Evolutionary conservation across 2,888 invertebrate genomes (phyloP).

Genomic region (Drosophila recens): DNA sequence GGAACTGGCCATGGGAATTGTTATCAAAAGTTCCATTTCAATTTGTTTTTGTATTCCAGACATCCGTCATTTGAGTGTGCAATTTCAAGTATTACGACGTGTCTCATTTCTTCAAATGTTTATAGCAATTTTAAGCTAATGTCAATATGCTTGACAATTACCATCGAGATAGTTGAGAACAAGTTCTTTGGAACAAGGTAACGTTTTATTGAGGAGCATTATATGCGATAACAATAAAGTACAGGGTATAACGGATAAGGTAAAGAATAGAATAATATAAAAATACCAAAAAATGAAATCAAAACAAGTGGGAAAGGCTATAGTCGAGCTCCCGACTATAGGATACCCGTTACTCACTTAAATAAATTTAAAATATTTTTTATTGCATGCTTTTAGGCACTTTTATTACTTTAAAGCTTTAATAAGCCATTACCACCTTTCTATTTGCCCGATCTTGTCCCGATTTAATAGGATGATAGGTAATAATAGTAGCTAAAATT

Average conservation of each 20-base stretch:
- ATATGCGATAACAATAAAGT: background rate
- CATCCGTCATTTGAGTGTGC: slow-evolving; percentile 22
- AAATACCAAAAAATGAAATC: too few relatives aligned
- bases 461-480: too few relatives aligned
- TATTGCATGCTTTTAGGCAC: too few relatives aligned
- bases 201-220: background rate
- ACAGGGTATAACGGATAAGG: background rate
- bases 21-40: slow-evolving; percentile 29
- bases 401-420: too few relatives aligned
- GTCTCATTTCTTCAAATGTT: background rate
- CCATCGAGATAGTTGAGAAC: background rate
- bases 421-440: too few relatives aligned
- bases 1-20: slow-evolving; percentile 48
- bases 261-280: background rate
- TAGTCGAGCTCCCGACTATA: too few relatives aligned
- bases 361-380: too few relatives aligned
- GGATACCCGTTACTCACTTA: too few relatives aligned
- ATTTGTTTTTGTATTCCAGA: slow-evolving; percentile 14
- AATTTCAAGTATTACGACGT: slow-evolving; percentile 5
- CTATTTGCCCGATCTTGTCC: too few relatives aligned
- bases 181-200: slow-evolving; percentile 8
- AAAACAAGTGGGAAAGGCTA: too few relatives aligned
- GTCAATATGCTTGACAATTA: background rate
- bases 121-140: slow-evolving; percentile 5
- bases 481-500: too few relatives aligned